Base-by-base conservation (phyloP, 2,888 invertebrate species). In the Acanthosepion lycidas region DNA sequence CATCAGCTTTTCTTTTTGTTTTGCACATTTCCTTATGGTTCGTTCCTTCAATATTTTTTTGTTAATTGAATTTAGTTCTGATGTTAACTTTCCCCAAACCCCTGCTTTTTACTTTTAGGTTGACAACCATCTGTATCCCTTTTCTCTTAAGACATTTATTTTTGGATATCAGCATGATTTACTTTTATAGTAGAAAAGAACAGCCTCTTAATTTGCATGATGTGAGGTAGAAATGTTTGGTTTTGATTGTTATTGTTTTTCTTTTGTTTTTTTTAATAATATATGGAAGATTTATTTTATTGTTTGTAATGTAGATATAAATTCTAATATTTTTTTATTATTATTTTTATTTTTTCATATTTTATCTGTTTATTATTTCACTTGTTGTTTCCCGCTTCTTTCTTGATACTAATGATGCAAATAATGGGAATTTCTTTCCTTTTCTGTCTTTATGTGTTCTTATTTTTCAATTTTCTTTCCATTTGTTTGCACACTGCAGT, bases 1-100 rank as follows among this genome's bases (percentile, higher is more conserved):
- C 93, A 93, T 93, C 93, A 51, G 93, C 93, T 93, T 93, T 93
- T 51, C 53, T 49, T 93, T 53, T 93, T 93, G n/a, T n/a, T 93
- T 93, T 93, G 93, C 93, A 53, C n/a, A n/a, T 78, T 78, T 78
- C n/a, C 78, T 78, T 78, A 78, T n/a, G 78, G 78, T 78, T 78
- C 33, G 33, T n/a, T 78, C 78, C 33, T 78, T 78, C n/a, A 78
- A 78, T 78, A 42, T 78, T 78, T n/a, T n/a, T n/a, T n/a, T 78
- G n/a, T 78, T 78, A 78, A 33, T n/a, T 78, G 78, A 78, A 78
- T n/a, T 78, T n/a, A 78, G 78, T 78, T 78, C 78, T 33, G 78
- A n/a, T 78, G 78, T 78, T 78, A 78, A 78, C n/a, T 78, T 78
- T 33, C 18, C 78, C 78, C 78, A n/a, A 15, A 9, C 15, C 78